phyloP scores from a whole-genome alignment of 2,113 vertebrate genomes.

The Arizona elegans region DNA sequence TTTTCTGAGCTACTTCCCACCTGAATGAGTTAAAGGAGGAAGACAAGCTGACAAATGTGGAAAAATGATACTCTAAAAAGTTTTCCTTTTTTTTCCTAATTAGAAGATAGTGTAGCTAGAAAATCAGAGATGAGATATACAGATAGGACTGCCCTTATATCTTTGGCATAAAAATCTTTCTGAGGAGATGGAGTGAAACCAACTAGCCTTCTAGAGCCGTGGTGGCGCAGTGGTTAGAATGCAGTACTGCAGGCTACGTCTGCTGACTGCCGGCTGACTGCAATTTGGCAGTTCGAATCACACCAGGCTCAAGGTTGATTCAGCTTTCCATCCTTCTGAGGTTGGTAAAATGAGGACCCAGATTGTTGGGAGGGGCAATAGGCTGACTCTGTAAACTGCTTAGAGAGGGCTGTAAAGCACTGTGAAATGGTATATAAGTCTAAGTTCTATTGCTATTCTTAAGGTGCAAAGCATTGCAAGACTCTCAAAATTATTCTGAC shows the following conservation, averaged over 20 bases:
- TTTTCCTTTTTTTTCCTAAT: background rate
- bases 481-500: background rate
- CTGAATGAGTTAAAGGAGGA: background rate
- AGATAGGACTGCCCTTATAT: background rate
- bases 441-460: background rate
- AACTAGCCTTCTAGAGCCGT: background rate
- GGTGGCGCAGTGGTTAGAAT: too few relatives aligned
- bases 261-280: too few relatives aligned
- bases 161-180: background rate
- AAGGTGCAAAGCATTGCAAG: background rate
- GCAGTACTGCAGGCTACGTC: too few relatives aligned
- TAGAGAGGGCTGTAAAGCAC: too few relatives aligned
- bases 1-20: background rate
- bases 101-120: background rate
- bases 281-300: too few relatives aligned
- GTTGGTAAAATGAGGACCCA: too few relatives aligned
- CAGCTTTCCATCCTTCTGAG: too few relatives aligned
- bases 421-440: too few relatives aligned
- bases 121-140: background rate
- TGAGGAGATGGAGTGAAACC: background rate
- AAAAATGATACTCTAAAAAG: background rate
- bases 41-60: too few relatives aligned
- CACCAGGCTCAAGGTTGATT: too few relatives aligned
- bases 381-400: too few relatives aligned
- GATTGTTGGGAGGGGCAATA: too few relatives aligned